These are phyloP conservation scores for Danaus chrysippus DNA, from an alignment of 2,888 invertebrate genomes.

Conservation along the genomic window DNA sequence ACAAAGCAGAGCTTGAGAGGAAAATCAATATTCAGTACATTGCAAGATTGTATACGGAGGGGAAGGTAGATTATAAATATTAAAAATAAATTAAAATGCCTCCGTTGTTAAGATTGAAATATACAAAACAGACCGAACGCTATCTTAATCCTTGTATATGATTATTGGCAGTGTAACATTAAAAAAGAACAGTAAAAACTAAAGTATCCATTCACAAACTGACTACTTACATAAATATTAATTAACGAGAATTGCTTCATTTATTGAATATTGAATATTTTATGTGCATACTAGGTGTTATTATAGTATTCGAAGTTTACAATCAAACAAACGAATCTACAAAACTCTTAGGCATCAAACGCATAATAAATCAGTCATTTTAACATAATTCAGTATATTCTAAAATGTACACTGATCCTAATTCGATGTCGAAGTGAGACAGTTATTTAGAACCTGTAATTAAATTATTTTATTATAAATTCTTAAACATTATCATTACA, in stretches of 20 bases:
- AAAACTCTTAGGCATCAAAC: slow-evolving; percentile 77
- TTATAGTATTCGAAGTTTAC: slow-evolving; percentile 68
- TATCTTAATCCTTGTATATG: slow-evolving; percentile 72
- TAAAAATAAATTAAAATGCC: slow-evolving; percentile 70
- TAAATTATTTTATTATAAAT: slow-evolving; percentile 72
- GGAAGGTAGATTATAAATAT: slow-evolving; percentile 56
- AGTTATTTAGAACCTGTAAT: slow-evolving; percentile 59
- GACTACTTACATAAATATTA: slow-evolving; percentile 73
- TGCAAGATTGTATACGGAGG: slow-evolving; percentile 33
- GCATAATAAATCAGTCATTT: slow-evolving; percentile 79
- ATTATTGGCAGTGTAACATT: slow-evolving; percentile 75
- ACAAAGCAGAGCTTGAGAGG: slow-evolving; percentile 57
- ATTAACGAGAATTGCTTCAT: slow-evolving; percentile 76
- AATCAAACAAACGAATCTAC: slow-evolving; percentile 71
- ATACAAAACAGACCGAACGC: slow-evolving; percentile 73
- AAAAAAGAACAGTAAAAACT: slow-evolving; percentile 52
- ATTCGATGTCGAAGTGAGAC: slow-evolving; percentile 72
- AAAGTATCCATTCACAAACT: slow-evolving; percentile 52
- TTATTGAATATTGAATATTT: slow-evolving; percentile 63
- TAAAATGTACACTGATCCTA: slow-evolving; percentile 76
- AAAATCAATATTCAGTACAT: slow-evolving; percentile 37
- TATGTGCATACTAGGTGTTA: slow-evolving; percentile 76
- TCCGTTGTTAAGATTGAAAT: slow-evolving; percentile 73
- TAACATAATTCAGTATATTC: slow-evolving; percentile 77
- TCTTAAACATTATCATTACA: slow-evolving; percentile 74